Evolutionary conservation across 2,888 invertebrate genomes (phyloP).

Genomic region (Hedychridium roseum): DNA sequence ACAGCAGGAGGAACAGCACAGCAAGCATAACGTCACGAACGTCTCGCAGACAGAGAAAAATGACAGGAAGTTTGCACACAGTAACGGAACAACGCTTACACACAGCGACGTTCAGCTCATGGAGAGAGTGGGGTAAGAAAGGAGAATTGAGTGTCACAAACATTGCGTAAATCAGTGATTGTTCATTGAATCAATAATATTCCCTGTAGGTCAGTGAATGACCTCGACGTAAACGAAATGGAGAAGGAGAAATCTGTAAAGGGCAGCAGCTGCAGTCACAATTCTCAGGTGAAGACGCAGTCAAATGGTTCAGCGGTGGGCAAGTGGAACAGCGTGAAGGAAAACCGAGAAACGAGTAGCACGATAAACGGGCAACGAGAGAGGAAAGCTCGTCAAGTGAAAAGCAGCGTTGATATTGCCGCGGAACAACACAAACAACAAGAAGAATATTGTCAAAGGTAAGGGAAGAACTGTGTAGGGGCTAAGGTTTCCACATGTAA

Average conservation of each 20-base stretch:
- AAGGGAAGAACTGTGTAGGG: no score
- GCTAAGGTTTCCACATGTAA: neutral
- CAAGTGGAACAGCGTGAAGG: slow-evolving; percentile 61
- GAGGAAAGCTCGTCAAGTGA: slow-evolving; percentile 60
- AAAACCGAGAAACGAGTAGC: slow-evolving; percentile 52
- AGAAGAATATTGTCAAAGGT: slow-evolving; percentile 66
- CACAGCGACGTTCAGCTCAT: slow-evolving; percentile 65
- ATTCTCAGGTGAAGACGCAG: slow-evolving; percentile 57
- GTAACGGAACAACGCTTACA: slow-evolving; percentile 62
- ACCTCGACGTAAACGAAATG: slow-evolving; percentile 64
- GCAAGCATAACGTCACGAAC: slow-evolving; percentile 53
- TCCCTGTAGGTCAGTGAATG: slow-evolving; percentile 65
- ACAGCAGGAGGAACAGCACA: slow-evolving; percentile 56
- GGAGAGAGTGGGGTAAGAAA: slow-evolving; percentile 63
- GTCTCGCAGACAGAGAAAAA: slow-evolving; percentile 56
- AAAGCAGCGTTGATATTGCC: slow-evolving; percentile 58
- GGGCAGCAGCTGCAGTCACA: slow-evolving; percentile 48
- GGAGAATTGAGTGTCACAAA: no score
- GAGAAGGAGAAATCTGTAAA: slow-evolving; percentile 65
- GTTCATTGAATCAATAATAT: slow-evolving; percentile 20
- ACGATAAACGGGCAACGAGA: slow-evolving; percentile 60
- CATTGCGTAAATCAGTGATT: no score
- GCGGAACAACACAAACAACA: slow-evolving; percentile 61
- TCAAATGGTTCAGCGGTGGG: slow-evolving; percentile 58
- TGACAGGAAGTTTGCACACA: slow-evolving; percentile 62